Conservation (phyloP, 2,888 invertebrate genomes). For the Synergus gifuensis region DNA sequence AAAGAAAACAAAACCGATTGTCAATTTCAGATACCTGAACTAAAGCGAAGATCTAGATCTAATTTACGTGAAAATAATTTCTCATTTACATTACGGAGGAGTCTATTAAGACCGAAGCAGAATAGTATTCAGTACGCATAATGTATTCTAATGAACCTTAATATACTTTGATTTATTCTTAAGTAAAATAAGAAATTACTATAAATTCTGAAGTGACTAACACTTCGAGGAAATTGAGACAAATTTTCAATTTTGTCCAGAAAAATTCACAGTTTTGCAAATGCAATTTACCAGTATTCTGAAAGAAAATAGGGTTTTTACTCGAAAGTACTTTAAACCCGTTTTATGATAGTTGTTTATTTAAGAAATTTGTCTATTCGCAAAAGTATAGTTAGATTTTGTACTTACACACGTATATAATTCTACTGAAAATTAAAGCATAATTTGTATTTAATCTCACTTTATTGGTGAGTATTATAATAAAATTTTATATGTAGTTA, state of each 20-base stretch:
- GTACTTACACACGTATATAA: slow-evolving; percentile 1
- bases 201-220: background rate
- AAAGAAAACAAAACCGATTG: slow-evolving; percentile 58
- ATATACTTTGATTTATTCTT: background rate
- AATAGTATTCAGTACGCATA: slow-evolving; percentile 59
- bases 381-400: background rate
- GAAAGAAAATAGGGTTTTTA: background rate
- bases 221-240: background rate
- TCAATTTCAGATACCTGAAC: slow-evolving; percentile 43
- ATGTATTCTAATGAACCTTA: background rate
- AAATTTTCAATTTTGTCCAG: background rate
- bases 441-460: slow-evolving; percentile 16
- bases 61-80: slow-evolving; percentile 61
- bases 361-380: background rate
- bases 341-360: background rate
- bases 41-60: slow-evolving; percentile 57
- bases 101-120: slow-evolving; percentile 61
- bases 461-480: slow-evolving; percentile 22
- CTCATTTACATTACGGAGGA: slow-evolving; percentile 63
- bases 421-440: slow-evolving; percentile 39
- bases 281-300: slow-evolving; percentile 24
- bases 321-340: background rate
- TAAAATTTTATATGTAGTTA: slow-evolving; percentile 32
- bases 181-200: background rate
- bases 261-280: background rate